Evolutionary conservation across 2,888 invertebrate genomes (phyloP).

Genomic region (Nemurella pictetii): DNA sequence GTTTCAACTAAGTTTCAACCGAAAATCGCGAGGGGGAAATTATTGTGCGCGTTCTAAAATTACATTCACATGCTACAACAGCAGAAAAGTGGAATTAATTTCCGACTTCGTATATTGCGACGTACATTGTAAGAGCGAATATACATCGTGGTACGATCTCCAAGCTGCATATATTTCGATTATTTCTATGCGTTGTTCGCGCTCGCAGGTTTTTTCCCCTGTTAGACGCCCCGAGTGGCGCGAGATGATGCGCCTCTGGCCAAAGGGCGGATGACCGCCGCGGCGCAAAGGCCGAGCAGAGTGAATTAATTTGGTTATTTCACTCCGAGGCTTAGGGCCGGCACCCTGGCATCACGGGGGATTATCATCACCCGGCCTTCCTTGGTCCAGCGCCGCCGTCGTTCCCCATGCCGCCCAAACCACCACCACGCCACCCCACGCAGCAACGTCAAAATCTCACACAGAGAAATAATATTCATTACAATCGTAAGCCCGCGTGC

Average conservation of each 20-base stretch:
- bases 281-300: neutral
- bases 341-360: neutral
- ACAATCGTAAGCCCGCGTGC: neutral
- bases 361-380: neutral
- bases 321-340: neutral
- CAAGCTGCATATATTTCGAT: neutral
- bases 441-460: neutral
- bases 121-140: neutral
- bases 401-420: neutral
- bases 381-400: neutral
- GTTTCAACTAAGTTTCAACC: neutral
- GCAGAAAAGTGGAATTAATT: neutral
- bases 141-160: neutral
- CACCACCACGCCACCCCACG: neutral
- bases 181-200: neutral
- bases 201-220: neutral
- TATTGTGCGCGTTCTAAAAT: neutral
- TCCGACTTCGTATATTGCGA: neutral
- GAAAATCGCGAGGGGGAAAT: neutral
- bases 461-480: neutral
- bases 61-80: neutral
- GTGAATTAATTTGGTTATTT: neutral
- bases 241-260: neutral
- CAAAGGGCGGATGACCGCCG: neutral
- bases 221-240: neutral